Percentiles rank a stretch among this genome's conserved stretches.
Evolutionary conservation across 2,888 invertebrate genomes (phyloP).

Genomic region (Dorcus parallelipipedus): DNA sequence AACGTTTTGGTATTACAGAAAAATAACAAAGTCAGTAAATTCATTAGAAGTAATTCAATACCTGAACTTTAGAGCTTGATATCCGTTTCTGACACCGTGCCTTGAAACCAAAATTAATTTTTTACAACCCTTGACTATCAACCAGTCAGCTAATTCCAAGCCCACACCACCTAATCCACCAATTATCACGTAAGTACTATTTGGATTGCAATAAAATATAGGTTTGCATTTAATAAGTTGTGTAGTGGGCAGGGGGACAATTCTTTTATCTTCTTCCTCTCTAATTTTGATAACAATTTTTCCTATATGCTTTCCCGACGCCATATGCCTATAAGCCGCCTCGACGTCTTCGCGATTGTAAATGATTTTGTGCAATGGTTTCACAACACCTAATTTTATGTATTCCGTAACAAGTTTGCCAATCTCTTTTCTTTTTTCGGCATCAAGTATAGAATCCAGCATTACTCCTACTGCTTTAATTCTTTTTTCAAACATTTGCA

Average conservation of each 20-base stretch:
- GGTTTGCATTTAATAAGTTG: constrained; percentile 20
- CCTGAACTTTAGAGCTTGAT: constrained; percentile 74
- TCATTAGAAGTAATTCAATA: constrained; percentile 21
- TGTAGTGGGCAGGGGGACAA: neutral
- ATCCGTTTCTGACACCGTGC: constrained; percentile 74
- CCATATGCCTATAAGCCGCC: constrained; percentile 65
- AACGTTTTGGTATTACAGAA: too few relatives aligned
- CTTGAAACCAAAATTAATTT: constrained; percentile 79
- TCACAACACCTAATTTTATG: constrained; percentile 60
- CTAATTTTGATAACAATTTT: constrained; percentile 57
- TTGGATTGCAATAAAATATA: constrained; percentile 20
- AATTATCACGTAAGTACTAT: constrained; percentile 51
- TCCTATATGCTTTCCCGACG: constrained; percentile 75
- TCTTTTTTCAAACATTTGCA: constrained; percentile 69
- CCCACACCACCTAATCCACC: constrained; percentile 93
- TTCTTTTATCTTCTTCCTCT: constrained; percentile 23
- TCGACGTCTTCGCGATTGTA: constrained; percentile 67
- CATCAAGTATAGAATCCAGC: constrained; percentile 64
- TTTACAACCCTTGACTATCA: constrained; percentile 76
- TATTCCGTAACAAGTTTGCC: neutral
- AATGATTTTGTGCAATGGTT: constrained; percentile 63
- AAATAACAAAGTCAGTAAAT: neutral
- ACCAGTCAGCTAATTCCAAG: constrained; percentile 82
- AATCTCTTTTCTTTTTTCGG: constrained; percentile 42
- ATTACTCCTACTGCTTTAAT: constrained; percentile 75